Percentiles rank a stretch among this genome's conserved stretches.
Evolutionary conservation across 2,888 invertebrate genomes (phyloP).

Genomic region (Hydroisotoma schaefferi): DNA sequence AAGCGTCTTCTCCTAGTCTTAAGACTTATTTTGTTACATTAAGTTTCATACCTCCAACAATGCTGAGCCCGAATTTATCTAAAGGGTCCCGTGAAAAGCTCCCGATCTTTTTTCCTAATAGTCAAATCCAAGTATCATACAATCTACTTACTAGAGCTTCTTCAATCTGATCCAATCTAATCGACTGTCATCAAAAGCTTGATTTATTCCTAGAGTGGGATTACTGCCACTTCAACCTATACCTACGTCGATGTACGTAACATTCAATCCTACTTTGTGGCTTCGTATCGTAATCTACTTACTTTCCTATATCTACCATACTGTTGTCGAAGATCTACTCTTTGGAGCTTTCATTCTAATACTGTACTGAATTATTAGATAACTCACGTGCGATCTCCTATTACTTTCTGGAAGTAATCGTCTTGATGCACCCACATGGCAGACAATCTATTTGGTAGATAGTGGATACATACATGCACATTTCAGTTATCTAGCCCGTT

Average conservation of each 20-base stretch:
- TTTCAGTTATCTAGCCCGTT: too few species aligned
- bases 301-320: too few species aligned
- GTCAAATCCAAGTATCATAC: too few species aligned
- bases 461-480: too few species aligned
- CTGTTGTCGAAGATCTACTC: too few species aligned
- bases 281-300: not conserved
- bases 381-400: slow-evolving; percentile 8
- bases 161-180: slow-evolving; percentile 15
- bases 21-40: not conserved
- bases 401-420: slow-evolving; percentile 7
- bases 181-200: slow-evolving; percentile 15
- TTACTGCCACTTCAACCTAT: not conserved
- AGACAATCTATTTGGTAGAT: slow-evolving; percentile 12
- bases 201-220: slow-evolving; percentile 12
- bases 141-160: too few species aligned
- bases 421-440: slow-evolving; percentile 5
- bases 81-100: too few species aligned
- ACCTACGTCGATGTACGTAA: too few species aligned
- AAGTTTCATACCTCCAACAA: not conserved
- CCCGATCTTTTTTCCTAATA: too few species aligned
- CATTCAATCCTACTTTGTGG: not conserved
- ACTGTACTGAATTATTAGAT: slow-evolving; percentile 4
- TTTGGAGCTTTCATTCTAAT: not conserved
- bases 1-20: slow-evolving; percentile 8
- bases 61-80: too few species aligned